These are phyloP conservation scores for Epinephelus moara DNA, from an alignment of 2,113 vertebrate species.

Conservation along the genomic window DNA sequence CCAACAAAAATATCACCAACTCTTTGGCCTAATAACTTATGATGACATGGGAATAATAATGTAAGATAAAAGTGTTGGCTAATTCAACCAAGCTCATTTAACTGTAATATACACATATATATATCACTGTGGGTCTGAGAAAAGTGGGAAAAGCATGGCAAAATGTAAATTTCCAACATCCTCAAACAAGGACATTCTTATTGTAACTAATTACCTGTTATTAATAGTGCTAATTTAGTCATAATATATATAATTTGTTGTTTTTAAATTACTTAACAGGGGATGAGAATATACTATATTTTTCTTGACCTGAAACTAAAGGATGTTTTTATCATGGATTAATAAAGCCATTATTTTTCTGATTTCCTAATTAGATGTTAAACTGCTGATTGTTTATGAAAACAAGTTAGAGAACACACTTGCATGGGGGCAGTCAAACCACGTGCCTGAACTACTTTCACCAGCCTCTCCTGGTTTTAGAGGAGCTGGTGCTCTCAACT, in stretches of 20 bases:
- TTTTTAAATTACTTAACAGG: too few species aligned
- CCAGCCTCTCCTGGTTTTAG: not conserved
- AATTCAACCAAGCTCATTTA: not conserved
- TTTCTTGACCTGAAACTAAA: too few species aligned
- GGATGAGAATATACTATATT: too few species aligned
- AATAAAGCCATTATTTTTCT: too few species aligned
- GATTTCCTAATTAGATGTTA: not conserved
- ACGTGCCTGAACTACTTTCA: constrained; percentile 9
- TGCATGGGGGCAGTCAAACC: not conserved
- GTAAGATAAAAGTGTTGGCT: not conserved
- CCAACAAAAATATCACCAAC: not conserved
- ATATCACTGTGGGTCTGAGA: not conserved
- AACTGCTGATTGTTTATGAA: not conserved
- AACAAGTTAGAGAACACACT: not conserved
- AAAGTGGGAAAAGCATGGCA: not conserved
- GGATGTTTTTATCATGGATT: not conserved
- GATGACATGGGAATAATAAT: not conserved
- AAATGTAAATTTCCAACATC: not conserved
- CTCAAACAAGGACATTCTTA: not conserved
- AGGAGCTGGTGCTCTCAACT: constrained; percentile 1
- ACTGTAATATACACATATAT: not conserved
- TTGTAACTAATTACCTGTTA: too few species aligned
- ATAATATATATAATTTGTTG: too few species aligned
- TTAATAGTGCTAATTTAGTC: too few species aligned
- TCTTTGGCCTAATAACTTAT: not conserved